phyloP scores from a whole-genome alignment of 2,113 vertebrate genomes.

The Irena cyanogastra region DNA sequence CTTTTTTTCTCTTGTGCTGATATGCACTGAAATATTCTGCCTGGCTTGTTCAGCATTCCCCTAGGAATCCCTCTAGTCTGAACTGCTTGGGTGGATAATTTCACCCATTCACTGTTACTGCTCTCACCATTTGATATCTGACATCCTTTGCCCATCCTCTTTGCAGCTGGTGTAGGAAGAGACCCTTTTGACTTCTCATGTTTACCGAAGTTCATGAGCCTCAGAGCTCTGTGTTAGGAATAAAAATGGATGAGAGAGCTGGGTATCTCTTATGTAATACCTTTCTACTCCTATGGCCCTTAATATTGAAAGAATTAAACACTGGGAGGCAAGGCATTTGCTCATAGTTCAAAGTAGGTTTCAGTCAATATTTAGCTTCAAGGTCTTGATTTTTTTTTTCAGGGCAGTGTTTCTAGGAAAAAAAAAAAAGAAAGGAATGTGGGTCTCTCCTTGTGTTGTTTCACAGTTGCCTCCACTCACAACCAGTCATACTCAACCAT shows the following conservation, averaged over 20 bases:
- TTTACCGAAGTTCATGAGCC: neutral
- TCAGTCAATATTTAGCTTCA: neutral
- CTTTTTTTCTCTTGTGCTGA: neutral
- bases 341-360: neutral
- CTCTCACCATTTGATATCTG: neutral
- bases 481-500: neutral
- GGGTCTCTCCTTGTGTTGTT: neutral
- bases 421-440: neutral
- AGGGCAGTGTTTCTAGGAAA: neutral
- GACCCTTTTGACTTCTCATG: neutral
- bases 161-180: neutral
- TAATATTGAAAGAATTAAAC: neutral
- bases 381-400: neutral
- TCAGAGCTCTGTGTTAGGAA: neutral
- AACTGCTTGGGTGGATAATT: neutral
- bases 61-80: neutral
- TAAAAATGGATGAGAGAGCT: neutral
- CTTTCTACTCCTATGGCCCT: neutral
- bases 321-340: neutral
- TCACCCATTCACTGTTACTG: neutral
- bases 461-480: neutral
- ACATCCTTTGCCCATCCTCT: neutral
- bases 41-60: neutral
- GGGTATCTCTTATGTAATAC: neutral
- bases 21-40: slow-evolving; percentile 5